phyloP scores from a whole-genome alignment of 2,888 invertebrate genomes.

The Argyresthia goedartella region DNA sequence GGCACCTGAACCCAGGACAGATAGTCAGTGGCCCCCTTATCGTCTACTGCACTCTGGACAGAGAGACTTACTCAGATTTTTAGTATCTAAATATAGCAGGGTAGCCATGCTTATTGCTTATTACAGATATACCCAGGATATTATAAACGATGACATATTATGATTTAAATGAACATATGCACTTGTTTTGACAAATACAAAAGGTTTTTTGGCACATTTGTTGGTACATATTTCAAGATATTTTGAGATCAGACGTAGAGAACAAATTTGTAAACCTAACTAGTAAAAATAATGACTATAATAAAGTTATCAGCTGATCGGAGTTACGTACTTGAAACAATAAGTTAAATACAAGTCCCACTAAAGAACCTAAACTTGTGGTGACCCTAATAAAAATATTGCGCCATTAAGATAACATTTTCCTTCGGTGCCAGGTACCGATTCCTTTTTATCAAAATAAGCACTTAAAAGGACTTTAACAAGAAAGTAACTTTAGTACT shows the following conservation, averaged over 20 bases:
- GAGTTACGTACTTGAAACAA: background rate
- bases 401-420: conserved; percentile 63
- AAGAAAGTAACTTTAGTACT: background rate
- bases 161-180: too few relatives aligned
- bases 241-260: too few relatives aligned
- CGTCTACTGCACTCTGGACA: conserved; percentile 52
- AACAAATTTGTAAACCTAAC: too few relatives aligned
- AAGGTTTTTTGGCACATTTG: too few relatives aligned
- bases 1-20: conserved; percentile 50
- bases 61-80: conserved; percentile 57
- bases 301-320: too few relatives aligned
- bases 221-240: too few relatives aligned
- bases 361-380: background rate
- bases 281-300: too few relatives aligned
- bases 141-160: background rate
- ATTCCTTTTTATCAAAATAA: conserved; percentile 47
- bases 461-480: conserved; percentile 27
- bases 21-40: conserved; percentile 49
- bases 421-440: conserved; percentile 47
- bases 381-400: conserved; percentile 33
- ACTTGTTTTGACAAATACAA: too few relatives aligned
- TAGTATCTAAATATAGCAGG: conserved; percentile 17
- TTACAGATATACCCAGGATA: background rate
- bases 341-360: background rate
- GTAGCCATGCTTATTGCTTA: background rate